Conservation (phyloP, 92 coral and sea anemone genomes). For the Epizoanthus stellaris region DNA sequence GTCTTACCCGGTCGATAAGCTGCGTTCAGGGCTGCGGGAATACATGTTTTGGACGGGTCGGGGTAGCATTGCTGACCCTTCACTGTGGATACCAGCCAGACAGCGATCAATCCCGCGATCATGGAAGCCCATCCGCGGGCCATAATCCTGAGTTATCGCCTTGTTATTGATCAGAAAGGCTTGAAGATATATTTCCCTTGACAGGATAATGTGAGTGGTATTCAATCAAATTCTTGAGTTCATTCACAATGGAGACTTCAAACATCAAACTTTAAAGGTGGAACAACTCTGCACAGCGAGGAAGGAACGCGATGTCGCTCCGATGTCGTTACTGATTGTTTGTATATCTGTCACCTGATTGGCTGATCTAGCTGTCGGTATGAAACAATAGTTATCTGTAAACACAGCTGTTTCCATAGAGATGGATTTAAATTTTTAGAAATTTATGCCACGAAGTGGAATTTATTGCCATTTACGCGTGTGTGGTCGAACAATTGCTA, state of each 20-base stretch:
- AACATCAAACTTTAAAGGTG: slow-evolving; percentile 18
- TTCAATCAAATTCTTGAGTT: background rate
- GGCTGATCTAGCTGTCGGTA: slow-evolving; percentile 15
- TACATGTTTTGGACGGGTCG: slow-evolving; percentile 31
- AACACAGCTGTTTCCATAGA: slow-evolving; percentile 47
- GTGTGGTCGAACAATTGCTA: no score
- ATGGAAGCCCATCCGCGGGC: background rate
- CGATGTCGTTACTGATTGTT: slow-evolving; percentile 34
- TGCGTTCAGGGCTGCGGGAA: slow-evolving; percentile 76
- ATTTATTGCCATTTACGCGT: no score
- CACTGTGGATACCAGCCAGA: background rate
- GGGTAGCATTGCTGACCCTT: slow-evolving; percentile 28
- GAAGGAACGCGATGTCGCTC: slow-evolving; percentile 40
- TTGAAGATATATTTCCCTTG: background rate
- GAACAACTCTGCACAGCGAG: slow-evolving; percentile 17
- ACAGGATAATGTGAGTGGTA: background rate
- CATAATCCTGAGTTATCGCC: slow-evolving; percentile 20
- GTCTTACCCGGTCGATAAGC: slow-evolving; percentile 37
- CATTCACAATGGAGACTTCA: slow-evolving; percentile 11
- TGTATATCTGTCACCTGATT: slow-evolving; percentile 32
- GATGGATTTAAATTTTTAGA: background rate
- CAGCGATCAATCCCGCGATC: slow-evolving; percentile 20
- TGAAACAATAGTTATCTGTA: slow-evolving; percentile 30
- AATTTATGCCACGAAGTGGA: no score
- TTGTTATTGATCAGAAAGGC: background rate